Percentiles rank a stretch among this genome's conserved stretches.
Evolutionary conservation across 2,113 vertebrate genomes (phyloP).

Genomic region (Sinosuthora webbiana): DNA sequence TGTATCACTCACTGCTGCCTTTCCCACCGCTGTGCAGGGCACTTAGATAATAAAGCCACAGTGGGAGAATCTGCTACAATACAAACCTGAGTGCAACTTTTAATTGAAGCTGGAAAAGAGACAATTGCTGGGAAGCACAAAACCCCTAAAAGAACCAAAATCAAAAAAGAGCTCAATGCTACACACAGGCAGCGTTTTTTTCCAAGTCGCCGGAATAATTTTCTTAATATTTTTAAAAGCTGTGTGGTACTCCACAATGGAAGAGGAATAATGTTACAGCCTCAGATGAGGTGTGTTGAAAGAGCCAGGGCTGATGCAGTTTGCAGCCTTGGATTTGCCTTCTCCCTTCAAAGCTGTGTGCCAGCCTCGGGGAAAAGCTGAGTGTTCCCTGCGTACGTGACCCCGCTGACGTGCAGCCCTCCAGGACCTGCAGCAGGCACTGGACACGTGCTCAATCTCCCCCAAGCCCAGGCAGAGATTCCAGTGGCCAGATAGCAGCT

Average conservation of each 20-base stretch:
- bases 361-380: slow-evolving; percentile 42
- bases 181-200: neutral
- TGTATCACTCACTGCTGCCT: neutral
- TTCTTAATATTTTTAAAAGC: slow-evolving; percentile 68
- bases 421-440: neutral
- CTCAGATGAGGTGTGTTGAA: slow-evolving; percentile 72
- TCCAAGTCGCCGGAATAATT: neutral
- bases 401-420: neutral
- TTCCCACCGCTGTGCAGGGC: neutral
- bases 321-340: slow-evolving; percentile 50
- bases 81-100: neutral
- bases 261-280: slow-evolving; percentile 54
- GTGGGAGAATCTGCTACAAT: neutral
- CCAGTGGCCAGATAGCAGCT: neutral
- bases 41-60: neutral
- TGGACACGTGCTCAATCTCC: neutral
- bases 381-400: slow-evolving; percentile 16
- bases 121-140: slow-evolving; percentile 34
- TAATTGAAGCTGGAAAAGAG: slow-evolving; percentile 22
- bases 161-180: neutral
- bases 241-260: slow-evolving; percentile 9
- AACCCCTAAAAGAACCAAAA: neutral
- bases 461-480: slow-evolving; percentile 1
- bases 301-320: slow-evolving; percentile 62
- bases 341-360: slow-evolving; percentile 67